Evolutionary conservation across 2,797 vertebrate species (phyloP), one percentile per base, ranked within the genome.

Genomic region (Hipposideros larvatus): DNA sequence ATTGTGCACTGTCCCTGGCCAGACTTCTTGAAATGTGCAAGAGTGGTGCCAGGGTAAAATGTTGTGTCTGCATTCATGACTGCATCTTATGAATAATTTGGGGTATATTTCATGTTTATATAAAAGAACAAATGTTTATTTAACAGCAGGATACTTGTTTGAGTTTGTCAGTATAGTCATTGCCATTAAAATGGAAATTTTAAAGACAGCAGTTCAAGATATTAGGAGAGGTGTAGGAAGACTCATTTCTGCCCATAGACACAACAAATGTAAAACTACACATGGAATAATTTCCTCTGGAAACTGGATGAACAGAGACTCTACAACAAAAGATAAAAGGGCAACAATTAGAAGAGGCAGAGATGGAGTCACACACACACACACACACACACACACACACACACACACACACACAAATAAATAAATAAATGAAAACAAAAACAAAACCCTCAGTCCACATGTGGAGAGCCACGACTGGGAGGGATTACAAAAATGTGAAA

Each of bases 181-280:
- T 90, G 37, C 18, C 66, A 63, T n/a, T 37, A 28, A 74, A 77
- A 95, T 90, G 28, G 26, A 61, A 84, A 94, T 77, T 46, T 85
- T 18, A 84, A 66, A 14, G 21, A 26, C 8, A 84, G 24, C 19
- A 8, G 22, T 48, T 90, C 31, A 59, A 59, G 37, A 70, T 11
- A 7, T 34, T 66, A 34, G 24, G 65, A 84, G 51, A 16, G 13
- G 11, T 43, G 5, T 59, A 90, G 41, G 26, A 65, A 88, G 22
- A 90, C 51, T 46, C 16, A 37, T 24, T 48, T 53, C n/a, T 16
- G 51, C 46, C n/a, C 37, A 70, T 48, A 46, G 37, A 70, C 31
- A 80, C 37, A 70, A 57, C 4, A 70, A 19, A n/a, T 57, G 34
- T 57, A 79, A 48, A 78, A 66, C 26, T 55, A 78, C 13, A 68